Conservation (phyloP, 2,888 invertebrate genomes). For the Coleophora flavipennella region DNA sequence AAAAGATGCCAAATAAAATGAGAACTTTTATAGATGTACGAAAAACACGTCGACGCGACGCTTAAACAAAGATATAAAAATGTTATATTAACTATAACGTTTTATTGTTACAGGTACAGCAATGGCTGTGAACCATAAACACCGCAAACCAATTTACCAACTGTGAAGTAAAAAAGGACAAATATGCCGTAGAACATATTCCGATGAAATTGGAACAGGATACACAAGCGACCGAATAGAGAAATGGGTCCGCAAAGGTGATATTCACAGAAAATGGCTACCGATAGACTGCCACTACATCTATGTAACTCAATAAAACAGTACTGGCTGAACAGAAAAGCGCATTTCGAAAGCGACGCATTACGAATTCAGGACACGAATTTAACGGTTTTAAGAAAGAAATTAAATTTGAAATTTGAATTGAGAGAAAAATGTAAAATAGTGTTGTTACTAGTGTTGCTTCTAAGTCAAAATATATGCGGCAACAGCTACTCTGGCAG, state of each 20-base stretch:
- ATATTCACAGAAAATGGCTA: slow-evolving; percentile 64
- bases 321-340: slow-evolving; percentile 32
- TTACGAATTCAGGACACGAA: slow-evolving; percentile 16
- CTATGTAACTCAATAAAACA: slow-evolving; percentile 67
- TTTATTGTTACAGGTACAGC: slow-evolving; percentile 42
- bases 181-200: slow-evolving; percentile 10
- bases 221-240: slow-evolving; percentile 26
- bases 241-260: slow-evolving; percentile 63
- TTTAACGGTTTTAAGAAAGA: slow-evolving; percentile 19
- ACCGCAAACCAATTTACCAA: slow-evolving; percentile 18
- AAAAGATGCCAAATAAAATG: background rate
- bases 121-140: slow-evolving; percentile 19
- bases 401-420: slow-evolving; percentile 25
- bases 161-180: slow-evolving; percentile 25
- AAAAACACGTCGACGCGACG: no score
- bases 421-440: slow-evolving; percentile 36
- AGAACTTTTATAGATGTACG: no score
- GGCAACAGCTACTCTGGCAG: slow-evolving; percentile 56
- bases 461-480: slow-evolving; percentile 43
- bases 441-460: slow-evolving; percentile 42
- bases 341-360: slow-evolving; percentile 20
- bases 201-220: slow-evolving; percentile 8
- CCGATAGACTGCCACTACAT: slow-evolving; percentile 59
- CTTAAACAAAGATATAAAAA: no score
- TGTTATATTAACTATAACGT: background rate